Evolutionary conservation across 64 coral and sea anemone genomes (phyloP), one percentile per base, ranked within the genome.

Genomic region (Stichodactyla helianthus): DNA sequence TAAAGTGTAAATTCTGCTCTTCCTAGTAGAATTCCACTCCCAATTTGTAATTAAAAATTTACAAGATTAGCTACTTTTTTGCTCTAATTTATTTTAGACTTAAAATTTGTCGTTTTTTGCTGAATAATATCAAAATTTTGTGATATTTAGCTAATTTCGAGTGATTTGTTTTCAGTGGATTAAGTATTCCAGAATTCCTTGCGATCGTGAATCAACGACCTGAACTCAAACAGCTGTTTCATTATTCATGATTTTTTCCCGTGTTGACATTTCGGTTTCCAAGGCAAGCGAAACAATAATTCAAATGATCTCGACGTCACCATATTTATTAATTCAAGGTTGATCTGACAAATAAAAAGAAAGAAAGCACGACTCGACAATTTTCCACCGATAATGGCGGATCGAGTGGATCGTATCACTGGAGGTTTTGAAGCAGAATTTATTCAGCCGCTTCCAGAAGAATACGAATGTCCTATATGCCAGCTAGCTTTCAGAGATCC

Each of bases 401-500:
- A 98, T 54, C 83, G 93, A 84, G 93, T 92, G 4, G 96, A 98
- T 88, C 87, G 96, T 16, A 88, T 85, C 83, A 98, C 93, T 55
- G 96, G 96, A 18, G 96, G 96, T 0, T 98, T 86, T 44, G 96
- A 98, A 52, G 96, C 93, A 6, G 96, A 94, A 50, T 98, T 98
- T 71, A 55, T 98, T 59, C 56, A 88, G 19, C 85, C 92, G 18
- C 54, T 98, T 78, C 96, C 96, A 7, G 87, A 92, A 67, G 96
- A 98, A 83, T 98, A 98, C 71, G 96, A 98, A 55, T 98, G 96
- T 79, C 96, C 96, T 23, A 98, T 98, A 55, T 98, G 96, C 19
- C 96, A 98, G 60, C 79, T 98, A 52, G 96, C 96, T 50, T 98
- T 94, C 82, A 86, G 96, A 55, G 96, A 98, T 86, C 96, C 96